phyloP scores from a whole-genome alignment of 2,113 vertebrate genomes.

The Oreochromis tanganicae region DNA sequence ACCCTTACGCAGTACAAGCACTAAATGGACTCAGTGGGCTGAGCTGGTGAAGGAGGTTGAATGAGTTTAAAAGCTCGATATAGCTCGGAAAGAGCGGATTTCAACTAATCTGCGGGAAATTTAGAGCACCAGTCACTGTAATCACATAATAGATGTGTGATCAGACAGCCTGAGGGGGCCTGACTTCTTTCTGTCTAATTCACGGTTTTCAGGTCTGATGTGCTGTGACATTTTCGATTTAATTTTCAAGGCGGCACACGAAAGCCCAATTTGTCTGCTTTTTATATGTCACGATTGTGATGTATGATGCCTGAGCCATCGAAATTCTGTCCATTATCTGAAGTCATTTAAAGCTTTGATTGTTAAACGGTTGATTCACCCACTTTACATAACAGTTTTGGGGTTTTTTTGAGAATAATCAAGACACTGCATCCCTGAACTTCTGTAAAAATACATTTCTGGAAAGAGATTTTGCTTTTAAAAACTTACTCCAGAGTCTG shows the following conservation, averaged over 20 bases:
- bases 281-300: neutral
- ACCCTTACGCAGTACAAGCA: neutral
- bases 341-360: neutral
- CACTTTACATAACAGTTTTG: rapidly evolving
- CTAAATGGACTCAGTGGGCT: neutral
- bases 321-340: neutral
- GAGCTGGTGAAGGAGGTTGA: neutral
- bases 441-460: neutral
- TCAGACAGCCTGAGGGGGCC: neutral
- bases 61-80: neutral
- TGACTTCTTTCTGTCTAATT: neutral
- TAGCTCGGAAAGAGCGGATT: neutral
- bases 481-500: neutral
- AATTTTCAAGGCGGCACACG: neutral
- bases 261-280: neutral
- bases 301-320: neutral
- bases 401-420: neutral
- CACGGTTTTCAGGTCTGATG: neutral
- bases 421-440: rapidly evolving
- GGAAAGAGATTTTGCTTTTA: neutral
- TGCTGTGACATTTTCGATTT: neutral
- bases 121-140: neutral
- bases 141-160: neutral
- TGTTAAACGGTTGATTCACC: neutral
- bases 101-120: neutral